Percentiles rank a stretch among this genome's conserved stretches.
Evolutionary conservation across 2,113 vertebrate species (phyloP).

Genomic region (Ranitomeya imitator): DNA sequence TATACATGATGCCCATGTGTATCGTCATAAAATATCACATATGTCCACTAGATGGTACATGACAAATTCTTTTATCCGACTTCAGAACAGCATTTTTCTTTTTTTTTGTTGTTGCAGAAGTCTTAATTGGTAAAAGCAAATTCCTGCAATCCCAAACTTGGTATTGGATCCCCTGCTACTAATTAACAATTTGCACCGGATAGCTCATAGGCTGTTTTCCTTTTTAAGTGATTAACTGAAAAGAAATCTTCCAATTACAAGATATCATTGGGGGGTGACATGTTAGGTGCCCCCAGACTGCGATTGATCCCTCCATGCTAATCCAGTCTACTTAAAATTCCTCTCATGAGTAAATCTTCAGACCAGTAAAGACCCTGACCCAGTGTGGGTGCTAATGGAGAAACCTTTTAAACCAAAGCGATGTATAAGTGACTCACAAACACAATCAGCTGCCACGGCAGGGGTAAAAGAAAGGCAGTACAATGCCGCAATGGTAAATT

Average conservation of each 20-base stretch:
- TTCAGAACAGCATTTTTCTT: neutral
- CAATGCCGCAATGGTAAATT: neutral
- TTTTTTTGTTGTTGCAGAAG: neutral
- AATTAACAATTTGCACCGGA: neutral
- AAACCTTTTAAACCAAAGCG: constrained; percentile 10
- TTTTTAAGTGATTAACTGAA: neutral
- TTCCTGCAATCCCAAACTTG: neutral
- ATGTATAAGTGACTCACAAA: constrained; percentile 13
- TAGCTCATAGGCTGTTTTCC: neutral
- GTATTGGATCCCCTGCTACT: neutral
- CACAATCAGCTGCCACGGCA: neutral
- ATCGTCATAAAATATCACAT: neutral
- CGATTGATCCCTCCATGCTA: neutral
- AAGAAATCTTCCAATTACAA: neutral
- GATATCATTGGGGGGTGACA: neutral
- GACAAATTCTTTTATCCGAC: neutral
- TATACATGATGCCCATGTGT: neutral
- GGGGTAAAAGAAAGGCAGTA: neutral
- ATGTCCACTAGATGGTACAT: constrained; percentile 28
- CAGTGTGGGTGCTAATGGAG: constrained; percentile 31
- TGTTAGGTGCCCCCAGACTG: neutral
- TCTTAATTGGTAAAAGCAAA: neutral
- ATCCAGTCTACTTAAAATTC: constrained; percentile 52
- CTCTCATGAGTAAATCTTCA: constrained; percentile 39
- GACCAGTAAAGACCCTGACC: constrained; percentile 41